Evolutionary conservation across 2,113 vertebrate species (phyloP).

Genomic region (Chamaetylas fuelleborni): DNA sequence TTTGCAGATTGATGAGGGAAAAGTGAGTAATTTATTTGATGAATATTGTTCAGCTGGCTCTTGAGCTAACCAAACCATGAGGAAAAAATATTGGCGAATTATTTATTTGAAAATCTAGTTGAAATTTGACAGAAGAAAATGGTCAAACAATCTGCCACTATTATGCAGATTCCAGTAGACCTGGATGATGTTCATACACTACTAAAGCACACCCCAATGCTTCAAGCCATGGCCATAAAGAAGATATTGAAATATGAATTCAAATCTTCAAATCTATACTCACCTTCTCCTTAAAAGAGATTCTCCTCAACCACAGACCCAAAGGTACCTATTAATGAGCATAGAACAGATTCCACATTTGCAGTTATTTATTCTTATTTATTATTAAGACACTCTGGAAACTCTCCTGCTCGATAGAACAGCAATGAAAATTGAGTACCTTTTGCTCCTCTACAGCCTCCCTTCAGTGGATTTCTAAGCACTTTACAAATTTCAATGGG

Average conservation of each 20-base stretch:
- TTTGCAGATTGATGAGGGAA: slow-evolving; percentile 20
- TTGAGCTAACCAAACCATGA: slow-evolving; percentile 37
- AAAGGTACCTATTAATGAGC: neutral
- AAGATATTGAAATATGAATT: neutral
- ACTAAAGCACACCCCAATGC: neutral
- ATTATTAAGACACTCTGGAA: neutral
- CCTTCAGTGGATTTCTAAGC: slow-evolving; percentile 44
- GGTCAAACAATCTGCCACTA: neutral
- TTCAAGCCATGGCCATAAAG: neutral
- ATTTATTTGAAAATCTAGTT: slow-evolving; percentile 33
- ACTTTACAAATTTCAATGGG: slow-evolving; percentile 29
- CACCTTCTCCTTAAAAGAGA: neutral
- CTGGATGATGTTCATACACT: neutral
- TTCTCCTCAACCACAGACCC: neutral
- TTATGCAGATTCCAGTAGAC: neutral
- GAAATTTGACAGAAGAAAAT: slow-evolving; percentile 14
- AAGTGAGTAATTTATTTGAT: slow-evolving; percentile 39
- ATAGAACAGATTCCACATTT: neutral
- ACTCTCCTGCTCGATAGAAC: neutral
- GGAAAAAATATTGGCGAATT: slow-evolving; percentile 24
- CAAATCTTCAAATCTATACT: neutral
- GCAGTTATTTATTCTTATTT: slow-evolving; percentile 41
- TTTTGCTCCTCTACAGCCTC: slow-evolving; percentile 28
- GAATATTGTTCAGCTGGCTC: slow-evolving; percentile 38
- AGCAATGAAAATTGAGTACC: slow-evolving; percentile 14